Base-by-base conservation (phyloP, 2,888 invertebrate genomes). In the Caenorhabditis doughertyi region DNA sequence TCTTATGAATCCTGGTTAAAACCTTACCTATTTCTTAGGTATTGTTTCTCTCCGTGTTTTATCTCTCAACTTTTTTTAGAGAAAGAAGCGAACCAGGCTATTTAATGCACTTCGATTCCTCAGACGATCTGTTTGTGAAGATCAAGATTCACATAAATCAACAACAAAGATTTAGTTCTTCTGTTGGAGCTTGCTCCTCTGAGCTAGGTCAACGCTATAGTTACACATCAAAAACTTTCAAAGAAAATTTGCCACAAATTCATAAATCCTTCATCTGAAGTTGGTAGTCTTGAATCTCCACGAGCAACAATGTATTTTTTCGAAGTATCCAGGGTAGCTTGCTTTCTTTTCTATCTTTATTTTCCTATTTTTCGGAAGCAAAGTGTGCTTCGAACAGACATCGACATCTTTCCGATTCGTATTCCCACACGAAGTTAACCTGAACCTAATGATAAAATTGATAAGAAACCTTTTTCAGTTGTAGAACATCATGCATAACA, bases 401-500 rank as follows among this genome's bases (percentile, higher is more conserved):
- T 47, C 44, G 2, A 47, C 18, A 47, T 18, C 44, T 13, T 47
- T 47, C 13, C 18, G 13, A 7, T 18, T 47, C 44, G n/a, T 47
- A n/a, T 47, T n/a, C 7, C 44, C 44, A 47, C 18, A 2, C 44
- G 44, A 47, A 47, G 13, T 47, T 7, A 47, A 47, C 18, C 8
- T 47, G 44, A 18, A 5, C 18, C 18, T 47, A 47, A 47, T 47
- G 44, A 47, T 47, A 5, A n/a, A 47, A 47, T 47, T 47, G 44
- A 47, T 47, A 47, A 47, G 44, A 47, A 18, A 18, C n/a, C 44
- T n/a, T 42, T 60, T 60, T 60, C 7, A 44, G 25, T 16, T 42
- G 25, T 25, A 60, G 60, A 60, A 23, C n/a, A 55, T 55, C 32
- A 55, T 55, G 44, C 47, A 51, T 65, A 51, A 51, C 47, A 65